phyloP scores from a whole-genome alignment of 2,888 invertebrate species.

The Hipparchia sbordonii region DNA sequence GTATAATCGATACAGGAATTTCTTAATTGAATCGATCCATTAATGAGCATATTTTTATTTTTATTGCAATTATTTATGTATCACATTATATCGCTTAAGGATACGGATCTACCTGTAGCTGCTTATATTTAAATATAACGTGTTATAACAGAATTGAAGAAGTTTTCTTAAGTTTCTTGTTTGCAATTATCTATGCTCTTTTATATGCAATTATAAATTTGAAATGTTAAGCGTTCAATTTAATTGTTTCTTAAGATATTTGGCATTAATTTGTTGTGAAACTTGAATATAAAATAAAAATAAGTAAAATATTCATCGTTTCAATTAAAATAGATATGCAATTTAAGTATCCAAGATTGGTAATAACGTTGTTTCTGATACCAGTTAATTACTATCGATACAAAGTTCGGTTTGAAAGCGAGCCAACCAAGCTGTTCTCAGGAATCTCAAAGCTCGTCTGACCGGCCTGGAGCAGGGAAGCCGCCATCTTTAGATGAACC shows the following conservation, averaged over 20 bases:
- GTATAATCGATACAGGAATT: background rate
- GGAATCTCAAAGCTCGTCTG: slow-evolving; percentile 70
- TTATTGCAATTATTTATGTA: background rate
- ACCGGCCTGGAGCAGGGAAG: slow-evolving; percentile 61
- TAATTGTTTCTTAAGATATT: background rate
- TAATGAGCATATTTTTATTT: background rate
- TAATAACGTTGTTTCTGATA: slow-evolving; percentile 20
- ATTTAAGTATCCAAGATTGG: slow-evolving; percentile 11
- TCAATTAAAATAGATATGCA: background rate
- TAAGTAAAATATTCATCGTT: slow-evolving; percentile 4
- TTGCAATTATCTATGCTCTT: too few species aligned
- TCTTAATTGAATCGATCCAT: background rate
- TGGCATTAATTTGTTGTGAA: background rate
- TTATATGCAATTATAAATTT: background rate
- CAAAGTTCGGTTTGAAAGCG: slow-evolving; percentile 72
- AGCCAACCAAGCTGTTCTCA: slow-evolving; percentile 66
- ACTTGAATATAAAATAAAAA: slow-evolving; percentile 1
- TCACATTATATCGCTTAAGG: background rate
- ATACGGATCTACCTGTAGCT: background rate
- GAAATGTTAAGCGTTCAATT: background rate
- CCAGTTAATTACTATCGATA: slow-evolving; percentile 49
- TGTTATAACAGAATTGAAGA: background rate
- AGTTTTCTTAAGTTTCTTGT: background rate
- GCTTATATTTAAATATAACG: background rate
- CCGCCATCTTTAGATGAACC: slow-evolving; percentile 50